Conservation (phyloP, 1,140 invertebrate genomes). For the Arctopsyche grandis region DNA sequence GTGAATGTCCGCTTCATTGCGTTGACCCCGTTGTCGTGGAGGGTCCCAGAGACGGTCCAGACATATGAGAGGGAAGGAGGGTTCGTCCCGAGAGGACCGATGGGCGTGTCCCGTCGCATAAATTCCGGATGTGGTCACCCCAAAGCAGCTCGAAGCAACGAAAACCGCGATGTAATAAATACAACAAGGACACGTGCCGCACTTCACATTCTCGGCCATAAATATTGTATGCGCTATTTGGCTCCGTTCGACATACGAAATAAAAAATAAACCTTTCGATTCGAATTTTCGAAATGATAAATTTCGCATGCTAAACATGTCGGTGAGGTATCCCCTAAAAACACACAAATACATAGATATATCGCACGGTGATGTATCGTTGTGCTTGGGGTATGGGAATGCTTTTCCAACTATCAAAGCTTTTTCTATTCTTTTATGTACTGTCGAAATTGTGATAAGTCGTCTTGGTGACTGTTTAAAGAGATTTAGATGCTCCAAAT, state of each 20-base stretch:
- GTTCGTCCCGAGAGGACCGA: slow-evolving; percentile 2
- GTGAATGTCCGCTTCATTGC: slow-evolving; percentile 2
- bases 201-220: not conserved
- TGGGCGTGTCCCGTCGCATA: not conserved
- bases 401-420: too few relatives aligned
- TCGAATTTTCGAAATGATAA: not conserved
- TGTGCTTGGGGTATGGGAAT: too few relatives aligned
- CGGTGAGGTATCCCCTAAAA: not conserved
- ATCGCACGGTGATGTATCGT: too few relatives aligned
- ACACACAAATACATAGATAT: too few relatives aligned
- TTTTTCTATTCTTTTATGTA: too few relatives aligned
- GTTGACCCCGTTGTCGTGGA: not conserved
- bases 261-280: not conserved
- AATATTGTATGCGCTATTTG: not conserved
- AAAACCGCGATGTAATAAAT: slow-evolving; percentile 21
- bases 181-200: slow-evolving; percentile 27
- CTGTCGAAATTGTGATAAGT: too few relatives aligned
- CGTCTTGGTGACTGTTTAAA: too few relatives aligned
- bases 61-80: not conserved
- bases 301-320: too few relatives aligned
- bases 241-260: not conserved
- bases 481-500: too few relatives aligned
- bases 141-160: not conserved
- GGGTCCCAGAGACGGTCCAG: not conserved
- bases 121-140: slow-evolving; percentile 14